Evolutionary conservation across 1,140 invertebrate genomes (phyloP).

Genomic region (Archivesica marissinica): DNA sequence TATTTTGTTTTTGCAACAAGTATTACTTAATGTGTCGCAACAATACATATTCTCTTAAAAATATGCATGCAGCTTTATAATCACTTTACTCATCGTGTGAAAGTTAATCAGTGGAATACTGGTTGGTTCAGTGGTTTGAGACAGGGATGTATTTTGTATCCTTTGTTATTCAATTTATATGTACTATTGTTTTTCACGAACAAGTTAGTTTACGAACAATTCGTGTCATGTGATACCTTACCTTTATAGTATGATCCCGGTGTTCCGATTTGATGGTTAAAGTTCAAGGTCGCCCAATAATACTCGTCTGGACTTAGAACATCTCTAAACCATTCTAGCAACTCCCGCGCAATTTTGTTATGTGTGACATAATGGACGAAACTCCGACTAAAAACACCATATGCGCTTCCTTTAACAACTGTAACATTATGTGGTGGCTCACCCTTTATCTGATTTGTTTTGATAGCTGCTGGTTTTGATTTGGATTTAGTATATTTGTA

Average conservation of each 20-base stretch:
- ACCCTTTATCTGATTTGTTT: slow-evolving; percentile 62
- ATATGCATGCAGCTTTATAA: too few species aligned
- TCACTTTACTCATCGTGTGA: too few species aligned
- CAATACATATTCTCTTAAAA: too few species aligned
- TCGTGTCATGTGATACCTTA: too few species aligned
- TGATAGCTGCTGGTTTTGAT: slow-evolving; percentile 37
- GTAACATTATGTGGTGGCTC: slow-evolving; percentile 70
- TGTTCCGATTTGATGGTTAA: slow-evolving; percentile 69
- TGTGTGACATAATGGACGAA: slow-evolving; percentile 75
- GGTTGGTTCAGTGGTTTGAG: too few species aligned
- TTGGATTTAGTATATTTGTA: background rate
- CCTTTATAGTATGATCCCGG: slow-evolving; percentile 69
- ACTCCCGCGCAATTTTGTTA: slow-evolving; percentile 64
- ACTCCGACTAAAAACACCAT: slow-evolving; percentile 75
- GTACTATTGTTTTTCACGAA: too few species aligned
- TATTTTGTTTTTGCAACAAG: too few species aligned
- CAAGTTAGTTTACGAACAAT: too few species aligned
- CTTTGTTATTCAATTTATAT: too few species aligned
- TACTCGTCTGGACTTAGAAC: slow-evolving; percentile 78
- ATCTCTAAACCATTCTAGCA: slow-evolving; percentile 73
- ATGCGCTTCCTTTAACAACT: slow-evolving; percentile 79
- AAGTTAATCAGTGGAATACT: too few species aligned
- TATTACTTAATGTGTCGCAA: too few species aligned
- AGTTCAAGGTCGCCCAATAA: slow-evolving; percentile 77
- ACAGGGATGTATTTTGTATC: too few species aligned